These are phyloP conservation scores for Protonemura montana DNA, from an alignment of 2,888 invertebrate genomes.

Conservation along the genomic window DNA sequence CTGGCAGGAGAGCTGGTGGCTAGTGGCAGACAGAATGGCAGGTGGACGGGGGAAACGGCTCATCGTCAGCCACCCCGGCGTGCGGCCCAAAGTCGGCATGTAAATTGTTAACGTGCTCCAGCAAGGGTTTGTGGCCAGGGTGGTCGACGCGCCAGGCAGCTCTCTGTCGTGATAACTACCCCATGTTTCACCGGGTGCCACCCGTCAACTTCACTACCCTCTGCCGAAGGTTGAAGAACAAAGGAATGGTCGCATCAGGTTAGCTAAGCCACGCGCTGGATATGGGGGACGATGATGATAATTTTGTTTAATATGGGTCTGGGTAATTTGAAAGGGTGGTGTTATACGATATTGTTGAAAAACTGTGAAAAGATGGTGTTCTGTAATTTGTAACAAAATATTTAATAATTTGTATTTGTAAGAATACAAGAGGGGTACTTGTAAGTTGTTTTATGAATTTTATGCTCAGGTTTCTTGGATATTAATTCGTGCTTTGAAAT, in stretches of 20 bases:
- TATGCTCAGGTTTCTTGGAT: neutral
- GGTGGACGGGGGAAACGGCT: neutral
- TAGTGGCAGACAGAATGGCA: neutral
- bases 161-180: slow-evolving; percentile 25
- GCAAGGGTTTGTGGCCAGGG: neutral
- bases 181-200: slow-evolving; percentile 12
- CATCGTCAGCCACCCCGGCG: neutral
- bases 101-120: slow-evolving; percentile 26
- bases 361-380: neutral
- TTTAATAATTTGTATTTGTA: neutral
- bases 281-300: neutral
- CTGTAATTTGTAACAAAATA: neutral
- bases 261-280: neutral
- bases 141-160: neutral
- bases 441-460: neutral
- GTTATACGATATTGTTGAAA: neutral
- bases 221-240: neutral
- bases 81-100: slow-evolving; percentile 8
- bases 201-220: neutral
- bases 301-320: neutral
- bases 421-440: neutral
- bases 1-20: neutral
- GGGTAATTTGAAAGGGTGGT: neutral
- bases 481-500: neutral
- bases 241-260: neutral